phyloP scores from a whole-genome alignment of 2,113 vertebrate species.

The Ramphastos sulfuratus region DNA sequence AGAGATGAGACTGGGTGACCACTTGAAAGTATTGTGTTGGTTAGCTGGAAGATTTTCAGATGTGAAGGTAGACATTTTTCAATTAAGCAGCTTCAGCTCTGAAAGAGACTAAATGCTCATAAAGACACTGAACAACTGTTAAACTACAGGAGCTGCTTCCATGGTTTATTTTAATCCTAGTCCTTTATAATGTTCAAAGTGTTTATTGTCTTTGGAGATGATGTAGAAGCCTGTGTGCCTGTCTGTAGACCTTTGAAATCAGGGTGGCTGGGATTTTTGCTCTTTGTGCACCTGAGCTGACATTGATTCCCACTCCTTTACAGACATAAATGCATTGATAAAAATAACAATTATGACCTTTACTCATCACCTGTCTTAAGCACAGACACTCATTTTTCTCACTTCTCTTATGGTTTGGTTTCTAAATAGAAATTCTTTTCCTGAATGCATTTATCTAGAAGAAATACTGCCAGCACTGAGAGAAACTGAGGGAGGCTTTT shows the following conservation, averaged over 20 bases:
- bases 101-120: not conserved
- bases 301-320: not conserved
- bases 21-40: not conserved
- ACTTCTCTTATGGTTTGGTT: not conserved
- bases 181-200: not conserved
- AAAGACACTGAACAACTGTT: not conserved
- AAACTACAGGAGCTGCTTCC: not conserved
- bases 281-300: not conserved
- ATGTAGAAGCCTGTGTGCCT: not conserved
- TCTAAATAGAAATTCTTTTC: not conserved
- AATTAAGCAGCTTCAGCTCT: not conserved
- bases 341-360: accelerated
- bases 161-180: not conserved
- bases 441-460: not conserved
- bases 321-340: not conserved
- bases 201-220: not conserved
- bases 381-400: not conserved
- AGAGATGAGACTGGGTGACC: not conserved
- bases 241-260: not conserved
- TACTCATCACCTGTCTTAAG: not conserved
- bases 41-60: not conserved
- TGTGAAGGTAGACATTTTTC: not conserved
- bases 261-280: not conserved
- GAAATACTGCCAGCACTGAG: not conserved
- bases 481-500: not conserved